Evolutionary conservation across 2,113 vertebrate species (phyloP), one percentile per base, ranked within the genome.

Genomic region (Anser cygnoides): DNA sequence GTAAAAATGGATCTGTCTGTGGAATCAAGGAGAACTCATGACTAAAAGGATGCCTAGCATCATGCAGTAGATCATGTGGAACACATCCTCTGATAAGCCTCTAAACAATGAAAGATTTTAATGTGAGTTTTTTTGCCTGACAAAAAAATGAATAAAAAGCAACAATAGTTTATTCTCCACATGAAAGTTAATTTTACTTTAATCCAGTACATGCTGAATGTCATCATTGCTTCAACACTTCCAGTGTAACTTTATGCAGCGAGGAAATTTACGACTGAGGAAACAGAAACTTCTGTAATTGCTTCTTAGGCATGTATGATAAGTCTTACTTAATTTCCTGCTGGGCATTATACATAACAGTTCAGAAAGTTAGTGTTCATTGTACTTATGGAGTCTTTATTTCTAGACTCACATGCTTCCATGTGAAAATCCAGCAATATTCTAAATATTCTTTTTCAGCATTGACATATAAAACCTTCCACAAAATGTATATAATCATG

Each of bases 271-370:
- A 87, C 80, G 74, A 63, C 33, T 46, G 28, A 37, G 77, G 82
- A 97, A 95, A 94, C 92, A 94, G 90, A 91, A 84, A 41, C 78
- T 92, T 89, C 72, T 92, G 89, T 84, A 97, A 88, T 66, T 66
- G 52, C 65, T 77, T 92, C 89, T 93, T 90, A 87, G 52, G 68
- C 50, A 86, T 35, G 63, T 86, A 73, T 94, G 80, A 82, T 93
- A 95, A 89, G 65, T 75, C 84, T 79, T 84, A 73, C 89, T 86
- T 93, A 61, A 94, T 97, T 96, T 97, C 84, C 74, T 97, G 66
- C 79, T 82, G 57, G 61, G 44, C 96, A 33, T 73, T 84, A 26
- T 96, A 37, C 66, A 61, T 89, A 89, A 49, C 52, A 85, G 66
- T 87, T 93, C 3, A 26, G 71, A 91, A 92, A 66, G 70, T 59